A percentile compares a stretch with the other conserved stretches of the same genome.
Evolutionary conservation across 2,113 vertebrate genomes (phyloP).

Genomic region (Himantopus leucocephalus): DNA sequence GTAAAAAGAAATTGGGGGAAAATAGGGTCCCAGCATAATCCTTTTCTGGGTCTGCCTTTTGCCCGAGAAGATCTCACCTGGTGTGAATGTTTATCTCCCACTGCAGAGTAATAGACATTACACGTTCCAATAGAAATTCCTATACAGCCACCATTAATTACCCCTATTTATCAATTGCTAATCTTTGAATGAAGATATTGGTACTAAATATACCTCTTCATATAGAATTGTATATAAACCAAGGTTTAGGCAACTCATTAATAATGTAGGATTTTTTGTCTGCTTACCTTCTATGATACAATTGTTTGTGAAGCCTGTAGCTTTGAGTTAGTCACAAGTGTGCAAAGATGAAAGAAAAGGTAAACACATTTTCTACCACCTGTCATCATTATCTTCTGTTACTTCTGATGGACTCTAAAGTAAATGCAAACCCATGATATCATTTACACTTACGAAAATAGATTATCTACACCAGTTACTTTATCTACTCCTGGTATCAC

Average conservation of each 20-base stretch:
- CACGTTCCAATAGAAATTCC: not conserved
- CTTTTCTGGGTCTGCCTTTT: not conserved
- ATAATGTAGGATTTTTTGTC: not conserved
- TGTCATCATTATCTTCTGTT: constrained; percentile 65
- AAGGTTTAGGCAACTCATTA: not conserved
- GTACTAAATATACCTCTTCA: not conserved
- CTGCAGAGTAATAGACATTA: not conserved
- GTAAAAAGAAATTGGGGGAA: not conserved
- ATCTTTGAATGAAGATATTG: not conserved
- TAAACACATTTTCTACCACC: constrained; percentile 51
- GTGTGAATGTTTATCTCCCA: not conserved
- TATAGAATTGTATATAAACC: not conserved
- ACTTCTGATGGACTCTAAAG: constrained; percentile 60
- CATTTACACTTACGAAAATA: constrained; percentile 64
- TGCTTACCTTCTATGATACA: not conserved
- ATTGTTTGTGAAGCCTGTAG: constrained; percentile 18
- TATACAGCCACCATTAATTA: not conserved
- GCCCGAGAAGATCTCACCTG: not conserved
- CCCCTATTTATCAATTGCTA: not conserved
- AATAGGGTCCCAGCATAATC: not conserved
- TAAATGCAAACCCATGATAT: constrained; percentile 63
- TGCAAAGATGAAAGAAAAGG: constrained; percentile 61
- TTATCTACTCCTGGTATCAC: constrained; percentile 53
- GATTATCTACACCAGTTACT: constrained; percentile 45
- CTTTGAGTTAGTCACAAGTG: constrained; percentile 18